Conservation (phyloP, 2,113 vertebrate species). For the Notarius lentiginosus region DNA sequence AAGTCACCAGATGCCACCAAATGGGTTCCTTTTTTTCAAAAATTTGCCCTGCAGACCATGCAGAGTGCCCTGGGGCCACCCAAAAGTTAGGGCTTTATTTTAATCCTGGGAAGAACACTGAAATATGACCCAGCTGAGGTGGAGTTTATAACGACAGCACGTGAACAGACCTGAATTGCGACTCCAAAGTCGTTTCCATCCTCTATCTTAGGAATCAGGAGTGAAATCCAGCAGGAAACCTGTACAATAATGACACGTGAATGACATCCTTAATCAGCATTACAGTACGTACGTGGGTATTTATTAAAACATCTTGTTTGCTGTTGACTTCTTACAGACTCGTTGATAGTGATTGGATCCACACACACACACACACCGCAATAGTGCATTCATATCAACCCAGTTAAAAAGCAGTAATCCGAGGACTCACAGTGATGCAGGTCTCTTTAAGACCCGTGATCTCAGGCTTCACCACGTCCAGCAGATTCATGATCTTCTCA, state of each 20-base stretch:
- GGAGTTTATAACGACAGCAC: neutral
- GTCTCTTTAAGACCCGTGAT: slow-evolving; percentile 80
- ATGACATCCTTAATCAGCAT: neutral
- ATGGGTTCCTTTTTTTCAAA: too few relatives aligned
- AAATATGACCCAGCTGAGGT: too few relatives aligned
- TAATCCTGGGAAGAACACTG: too few relatives aligned
- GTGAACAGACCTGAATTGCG: slow-evolving; percentile 76
- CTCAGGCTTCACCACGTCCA: slow-evolving; percentile 81
- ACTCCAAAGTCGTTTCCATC: slow-evolving; percentile 93
- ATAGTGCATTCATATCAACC: neutral
- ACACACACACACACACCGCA: neutral
- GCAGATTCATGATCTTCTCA: slow-evolving; percentile 72
- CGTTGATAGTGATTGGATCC: neutral
- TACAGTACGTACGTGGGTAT: neutral
- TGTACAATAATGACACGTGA: slow-evolving; percentile 44
- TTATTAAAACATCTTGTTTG: neutral
- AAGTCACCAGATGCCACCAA: too few relatives aligned
- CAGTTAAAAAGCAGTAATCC: neutral
- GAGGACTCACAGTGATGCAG: slow-evolving; percentile 74
- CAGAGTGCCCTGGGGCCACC: too few relatives aligned
- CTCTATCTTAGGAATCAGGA: slow-evolving; percentile 87
- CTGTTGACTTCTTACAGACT: neutral
- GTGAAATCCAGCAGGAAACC: slow-evolving; percentile 85
- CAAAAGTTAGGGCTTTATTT: too few relatives aligned
- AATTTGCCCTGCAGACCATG: too few relatives aligned